Base-by-base conservation (phyloP, 2,888 invertebrate species). In the Notocelia uddmanniana region DNA sequence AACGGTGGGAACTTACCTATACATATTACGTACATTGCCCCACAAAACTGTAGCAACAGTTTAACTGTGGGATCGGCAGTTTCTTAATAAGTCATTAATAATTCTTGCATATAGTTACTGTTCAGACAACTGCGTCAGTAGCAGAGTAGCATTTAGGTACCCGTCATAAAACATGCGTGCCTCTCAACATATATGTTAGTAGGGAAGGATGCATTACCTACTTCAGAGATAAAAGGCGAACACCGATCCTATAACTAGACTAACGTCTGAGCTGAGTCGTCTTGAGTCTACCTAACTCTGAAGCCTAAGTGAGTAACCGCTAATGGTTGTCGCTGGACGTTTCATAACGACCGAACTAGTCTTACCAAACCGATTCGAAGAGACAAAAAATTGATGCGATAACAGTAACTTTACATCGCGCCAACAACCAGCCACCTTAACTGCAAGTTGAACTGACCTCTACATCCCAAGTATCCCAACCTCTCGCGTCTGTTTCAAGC, bases 401-500 rank as follows among this genome's bases (percentile, higher is more conserved):
- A 63, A 63, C 50, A 63, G 34, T 63, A 37, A 64, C 21, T 45
- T 52, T 23, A 23, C 52, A 63, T 63, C 52, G 37, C 23, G 64
- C 21, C 21, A 37, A 52, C 52, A 64, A 54, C 64, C 52, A 50
- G 52, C 52, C 64, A 54, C 64, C 54, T 54, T 37, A 64, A 54
- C 62, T 52, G 37, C 54, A 21, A 37, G 34, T 54, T 34, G n/a
- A 52, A 52, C 52, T 54, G 23, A 23, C 52, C 37, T 37, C 10
- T 26, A 6, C 31, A 34, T 34, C 8, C n/a, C 26, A n/a, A 52
- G 6, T 19, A 34, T 34, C 8, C n/a, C 26, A n/a, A 52, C 10
- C 21, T 23, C 21, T 37, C 54, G 37, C 37, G 15, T 34, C 34
- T 34, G 9, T 8, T 34, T 34, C 21, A 15, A 15, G 19, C 10